These are phyloP conservation scores for Apeira syringaria DNA, from an alignment of 2,888 invertebrate genomes.

Conservation along the genomic window DNA sequence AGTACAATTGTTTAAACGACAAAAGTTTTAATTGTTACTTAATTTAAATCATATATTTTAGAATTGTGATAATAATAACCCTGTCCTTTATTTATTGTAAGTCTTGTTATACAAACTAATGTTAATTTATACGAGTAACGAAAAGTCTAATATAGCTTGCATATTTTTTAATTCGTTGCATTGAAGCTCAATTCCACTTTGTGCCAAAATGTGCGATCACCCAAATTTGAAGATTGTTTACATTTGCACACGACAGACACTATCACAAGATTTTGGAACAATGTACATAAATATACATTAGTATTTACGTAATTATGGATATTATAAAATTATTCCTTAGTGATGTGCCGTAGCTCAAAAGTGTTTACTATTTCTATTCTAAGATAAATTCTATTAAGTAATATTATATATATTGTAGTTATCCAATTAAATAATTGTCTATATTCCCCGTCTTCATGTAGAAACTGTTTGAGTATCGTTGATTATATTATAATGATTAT, in stretches of 20 bases:
- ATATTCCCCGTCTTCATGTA: background rate
- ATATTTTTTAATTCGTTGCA: slow-evolving; percentile 49
- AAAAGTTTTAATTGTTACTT: slow-evolving; percentile 15
- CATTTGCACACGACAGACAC: slow-evolving; percentile 46
- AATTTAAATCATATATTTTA: slow-evolving; percentile 17
- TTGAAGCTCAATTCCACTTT: slow-evolving; percentile 59
- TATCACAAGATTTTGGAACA: slow-evolving; percentile 65
- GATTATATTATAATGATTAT: no score
- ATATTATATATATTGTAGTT: slow-evolving; percentile 49
- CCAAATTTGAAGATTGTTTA: slow-evolving; percentile 22
- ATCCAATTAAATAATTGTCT: slow-evolving; percentile 42
- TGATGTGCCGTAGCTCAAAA: slow-evolving; percentile 71
- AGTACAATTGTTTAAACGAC: slow-evolving; percentile 11
- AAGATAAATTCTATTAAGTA: slow-evolving; percentile 65
- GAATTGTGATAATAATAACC: slow-evolving; percentile 36
- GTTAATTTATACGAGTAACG: slow-evolving; percentile 33
- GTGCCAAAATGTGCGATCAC: slow-evolving; percentile 61
- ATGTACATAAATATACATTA: slow-evolving; percentile 75
- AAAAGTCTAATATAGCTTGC: slow-evolving; percentile 51
- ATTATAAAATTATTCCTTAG: slow-evolving; percentile 57
- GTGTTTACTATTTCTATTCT: slow-evolving; percentile 61
- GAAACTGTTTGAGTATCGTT: no score
- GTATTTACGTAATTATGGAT: slow-evolving; percentile 51
- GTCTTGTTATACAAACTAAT: slow-evolving; percentile 22
- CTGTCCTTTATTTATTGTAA: slow-evolving; percentile 19